Evolutionary conservation across 2,888 invertebrate genomes (phyloP), one percentile per base, ranked within the genome.

Genomic region (Fragum whitleyi): DNA sequence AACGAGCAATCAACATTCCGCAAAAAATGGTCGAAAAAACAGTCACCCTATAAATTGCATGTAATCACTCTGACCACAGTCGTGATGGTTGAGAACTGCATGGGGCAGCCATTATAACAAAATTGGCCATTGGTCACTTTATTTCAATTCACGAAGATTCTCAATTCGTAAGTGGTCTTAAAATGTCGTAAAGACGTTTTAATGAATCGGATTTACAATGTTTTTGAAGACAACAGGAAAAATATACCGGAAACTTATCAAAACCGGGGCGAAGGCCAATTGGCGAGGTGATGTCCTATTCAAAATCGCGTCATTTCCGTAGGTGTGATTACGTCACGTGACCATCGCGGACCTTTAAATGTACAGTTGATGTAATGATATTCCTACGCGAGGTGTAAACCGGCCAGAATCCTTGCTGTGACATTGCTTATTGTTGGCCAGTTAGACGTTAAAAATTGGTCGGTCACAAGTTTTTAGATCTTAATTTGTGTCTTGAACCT

Each of bases 251-350:
- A 84, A 81, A 77, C 68, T 16, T 9, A 39, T 65, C 70, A 47
- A 73, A 69, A 78, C 73, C 67, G 36, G 39, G 53, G 32, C 47
- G 55, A 70, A 32, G 32, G 21, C 53, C 39, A 53, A 59, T 55
- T 16, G 23, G 16, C 28, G 39, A 74, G 81, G 85, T 77, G 84
- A 57, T 72, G 67, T 26, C 26, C 59, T 61, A 65, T 79, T 69
- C 68, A 79, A 81, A 61, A 81, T 79, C 79, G 85, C 79, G 85
- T 72, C 81, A 85, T 23, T 51, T 42, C 68, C 67, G 72, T 79
- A 72, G 81, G 68, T 79, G 67, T 59, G 47, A 73, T 85, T 85
- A 70, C 85, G 72, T 81, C 79, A 81, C 36, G 55, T 51, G 47
- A 59, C 59, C 51, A 39, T 65, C 26, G 65, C 42, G 65, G 42